These are phyloP conservation scores for Sebastes taczanowskii DNA, from an alignment of 2,797 vertebrate genomes.

Conservation along the genomic window DNA sequence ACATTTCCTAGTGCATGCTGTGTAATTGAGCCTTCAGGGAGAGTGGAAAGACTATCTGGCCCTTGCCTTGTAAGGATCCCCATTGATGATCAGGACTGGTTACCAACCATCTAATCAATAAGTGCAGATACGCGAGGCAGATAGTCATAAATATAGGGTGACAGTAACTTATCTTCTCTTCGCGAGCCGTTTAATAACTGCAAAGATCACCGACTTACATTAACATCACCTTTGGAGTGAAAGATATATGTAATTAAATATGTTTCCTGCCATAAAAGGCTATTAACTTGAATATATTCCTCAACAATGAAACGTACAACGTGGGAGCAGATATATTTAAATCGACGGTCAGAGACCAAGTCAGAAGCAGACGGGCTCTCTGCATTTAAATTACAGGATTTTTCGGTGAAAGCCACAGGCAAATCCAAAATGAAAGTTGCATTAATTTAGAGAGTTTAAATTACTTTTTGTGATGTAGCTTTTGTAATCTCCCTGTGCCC, in stretches of 20 bases:
- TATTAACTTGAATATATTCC: constrained; percentile 44
- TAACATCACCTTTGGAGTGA: constrained; percentile 31
- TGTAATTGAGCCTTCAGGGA: constrained; percentile 77
- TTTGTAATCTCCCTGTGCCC: constrained; percentile 50
- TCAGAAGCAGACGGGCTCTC: constrained; percentile 6
- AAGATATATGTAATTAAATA: constrained; percentile 65
- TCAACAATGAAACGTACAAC: constrained; percentile 37
- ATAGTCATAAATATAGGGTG: constrained; percentile 48
- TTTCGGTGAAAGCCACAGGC: constrained; percentile 63
- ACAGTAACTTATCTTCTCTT: constrained; percentile 37
- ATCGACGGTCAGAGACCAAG: constrained; percentile 37
- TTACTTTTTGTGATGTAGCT: constrained; percentile 62
- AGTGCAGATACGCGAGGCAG: constrained; percentile 48
- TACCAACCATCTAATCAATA: constrained; percentile 66
- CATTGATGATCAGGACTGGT: constrained; percentile 72
- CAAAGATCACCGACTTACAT: constrained; percentile 41
- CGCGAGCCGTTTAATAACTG: constrained; percentile 42
- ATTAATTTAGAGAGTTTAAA: constrained; percentile 71
- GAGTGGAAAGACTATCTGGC: constrained; percentile 58
- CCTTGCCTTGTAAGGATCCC: constrained; percentile 59
- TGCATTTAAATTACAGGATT: constrained; percentile 61
- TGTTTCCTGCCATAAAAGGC: constrained; percentile 65
- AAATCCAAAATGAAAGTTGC: constrained; percentile 63
- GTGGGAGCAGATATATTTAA: constrained; percentile 30
- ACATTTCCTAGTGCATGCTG: constrained; percentile 42